A percentile compares a stretch with the other conserved stretches of the same genome.
Conservation (phyloP, 2,888 invertebrate genomes). For the Ectemnius cavifrons region DNA sequence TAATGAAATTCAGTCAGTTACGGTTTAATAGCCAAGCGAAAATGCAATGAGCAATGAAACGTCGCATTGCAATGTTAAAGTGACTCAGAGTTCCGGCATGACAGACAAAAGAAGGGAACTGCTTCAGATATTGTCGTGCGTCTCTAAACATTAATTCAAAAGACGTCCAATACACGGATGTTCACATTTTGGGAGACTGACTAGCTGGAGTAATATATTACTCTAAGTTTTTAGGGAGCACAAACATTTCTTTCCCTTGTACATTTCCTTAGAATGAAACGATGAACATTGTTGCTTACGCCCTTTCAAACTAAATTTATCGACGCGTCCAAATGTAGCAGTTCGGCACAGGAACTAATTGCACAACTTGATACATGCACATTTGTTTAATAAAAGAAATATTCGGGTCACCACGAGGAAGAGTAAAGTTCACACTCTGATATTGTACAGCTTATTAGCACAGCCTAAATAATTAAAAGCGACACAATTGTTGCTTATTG, state of each 20-base stretch:
- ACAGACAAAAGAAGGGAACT: slow-evolving; percentile 42
- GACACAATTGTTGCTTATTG: not conserved
- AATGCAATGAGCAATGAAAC: not conserved
- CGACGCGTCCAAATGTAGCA: no score
- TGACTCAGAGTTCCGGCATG: slow-evolving; percentile 33
- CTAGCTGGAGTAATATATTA: slow-evolving; percentile 36
- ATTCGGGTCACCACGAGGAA: no score
- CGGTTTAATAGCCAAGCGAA: not conserved
- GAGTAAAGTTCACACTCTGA: no score
- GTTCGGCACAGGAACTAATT: slow-evolving; percentile 26
- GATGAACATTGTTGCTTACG: slow-evolving; percentile 42
- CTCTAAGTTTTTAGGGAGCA: slow-evolving; percentile 37
- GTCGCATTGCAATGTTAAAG: slow-evolving; percentile 11
- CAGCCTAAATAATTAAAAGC: slow-evolving; percentile 40
- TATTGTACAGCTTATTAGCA: no score
- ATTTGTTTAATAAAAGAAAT: slow-evolving; percentile 11
- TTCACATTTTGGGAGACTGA: slow-evolving; percentile 49
- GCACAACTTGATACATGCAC: slow-evolving; percentile 19
- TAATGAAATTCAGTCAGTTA: not conserved
- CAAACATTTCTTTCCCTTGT: slow-evolving; percentile 40
- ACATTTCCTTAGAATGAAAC: slow-evolving; percentile 26
- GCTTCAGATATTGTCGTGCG: slow-evolving; percentile 55
- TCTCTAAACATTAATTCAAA: slow-evolving; percentile 25
- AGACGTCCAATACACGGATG: slow-evolving; percentile 31
- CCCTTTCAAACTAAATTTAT: slow-evolving; percentile 28